Conservation (phyloP, 2,888 invertebrate species). For the Nomada flava region DNA sequence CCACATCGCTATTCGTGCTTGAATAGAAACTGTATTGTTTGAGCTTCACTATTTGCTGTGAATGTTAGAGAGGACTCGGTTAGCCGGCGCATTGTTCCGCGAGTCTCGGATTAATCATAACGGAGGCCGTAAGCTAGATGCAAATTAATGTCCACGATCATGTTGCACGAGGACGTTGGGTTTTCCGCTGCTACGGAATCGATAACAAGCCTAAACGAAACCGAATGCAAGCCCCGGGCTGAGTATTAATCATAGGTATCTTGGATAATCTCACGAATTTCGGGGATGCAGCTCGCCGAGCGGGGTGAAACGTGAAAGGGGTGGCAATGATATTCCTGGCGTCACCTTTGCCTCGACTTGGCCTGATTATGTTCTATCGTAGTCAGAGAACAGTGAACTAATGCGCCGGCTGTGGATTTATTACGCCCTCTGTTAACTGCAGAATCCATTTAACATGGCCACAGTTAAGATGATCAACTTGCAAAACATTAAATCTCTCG, state of each 20-base stretch:
- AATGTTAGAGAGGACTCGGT: conserved; percentile 8
- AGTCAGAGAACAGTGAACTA: conserved; percentile 54
- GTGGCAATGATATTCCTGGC: conserved; percentile 48
- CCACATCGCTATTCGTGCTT: background rate
- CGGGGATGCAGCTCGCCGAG: conserved; percentile 11
- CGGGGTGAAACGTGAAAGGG: conserved; percentile 6
- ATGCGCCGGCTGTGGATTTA: conserved; percentile 60
- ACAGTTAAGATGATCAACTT: conserved; percentile 5
- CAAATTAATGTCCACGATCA: conserved; percentile 56
- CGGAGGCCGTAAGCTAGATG: conserved; percentile 10
- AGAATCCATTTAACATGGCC: conserved; percentile 55
- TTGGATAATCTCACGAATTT: conserved; percentile 69
- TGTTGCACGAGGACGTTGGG: conserved; percentile 8
- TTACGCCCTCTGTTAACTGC: conserved; percentile 64
- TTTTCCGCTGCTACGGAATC: conserved; percentile 53
- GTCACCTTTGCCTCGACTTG: conserved; percentile 61
- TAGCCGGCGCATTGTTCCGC: conserved; percentile 25
- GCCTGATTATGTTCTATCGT: conserved; percentile 62
- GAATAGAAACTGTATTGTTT: conserved; percentile 32
- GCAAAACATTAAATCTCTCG: conserved; percentile 23
- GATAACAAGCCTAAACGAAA: conserved; percentile 67
- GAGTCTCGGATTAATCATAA: conserved; percentile 52
- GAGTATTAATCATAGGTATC: conserved; percentile 70
- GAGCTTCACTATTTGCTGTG: conserved; percentile 36
- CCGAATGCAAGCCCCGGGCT: conserved; percentile 56